Conservation (phyloP, 2,797 vertebrate genomes). For the Diceros bicornis region DNA sequence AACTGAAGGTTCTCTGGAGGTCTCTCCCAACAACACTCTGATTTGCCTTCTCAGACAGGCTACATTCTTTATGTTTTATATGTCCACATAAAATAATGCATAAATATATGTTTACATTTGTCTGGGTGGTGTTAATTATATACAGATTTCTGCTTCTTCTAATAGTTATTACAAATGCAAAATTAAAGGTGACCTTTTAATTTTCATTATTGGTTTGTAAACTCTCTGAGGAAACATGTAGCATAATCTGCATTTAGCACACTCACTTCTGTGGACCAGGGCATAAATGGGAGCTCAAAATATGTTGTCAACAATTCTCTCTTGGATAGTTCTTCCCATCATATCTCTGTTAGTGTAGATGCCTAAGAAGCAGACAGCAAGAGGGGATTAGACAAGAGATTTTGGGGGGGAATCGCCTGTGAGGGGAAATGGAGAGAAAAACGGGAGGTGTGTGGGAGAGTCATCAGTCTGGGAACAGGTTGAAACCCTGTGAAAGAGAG, state of each 20-base stretch:
- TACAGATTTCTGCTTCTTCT: not conserved
- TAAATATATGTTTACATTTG: not conserved
- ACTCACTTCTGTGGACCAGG: too few relatives aligned
- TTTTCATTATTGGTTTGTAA: not conserved
- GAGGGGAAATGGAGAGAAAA: not conserved
- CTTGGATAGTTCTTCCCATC: not conserved
- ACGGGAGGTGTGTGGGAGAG: not conserved
- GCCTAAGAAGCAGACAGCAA: not conserved
- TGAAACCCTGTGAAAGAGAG: not conserved
- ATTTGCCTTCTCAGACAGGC: not conserved
- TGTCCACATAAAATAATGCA: not conserved
- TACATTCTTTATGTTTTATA: not conserved
- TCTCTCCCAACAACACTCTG: not conserved
- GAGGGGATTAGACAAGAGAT: not conserved
- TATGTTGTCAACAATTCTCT: not conserved
- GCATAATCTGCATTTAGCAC: accelerated
- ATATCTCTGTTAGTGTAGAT: not conserved
- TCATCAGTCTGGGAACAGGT: not conserved
- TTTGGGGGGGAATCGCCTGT: not conserved
- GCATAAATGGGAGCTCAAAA: not conserved
- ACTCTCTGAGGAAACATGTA: not conserved
- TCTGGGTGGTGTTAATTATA: too few relatives aligned
- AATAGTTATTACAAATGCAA: not conserved
- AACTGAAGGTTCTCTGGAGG: not conserved
- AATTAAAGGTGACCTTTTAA: not conserved